phyloP scores from a whole-genome alignment of 1,140 invertebrate species.

The Ooceraea biroi region DNA sequence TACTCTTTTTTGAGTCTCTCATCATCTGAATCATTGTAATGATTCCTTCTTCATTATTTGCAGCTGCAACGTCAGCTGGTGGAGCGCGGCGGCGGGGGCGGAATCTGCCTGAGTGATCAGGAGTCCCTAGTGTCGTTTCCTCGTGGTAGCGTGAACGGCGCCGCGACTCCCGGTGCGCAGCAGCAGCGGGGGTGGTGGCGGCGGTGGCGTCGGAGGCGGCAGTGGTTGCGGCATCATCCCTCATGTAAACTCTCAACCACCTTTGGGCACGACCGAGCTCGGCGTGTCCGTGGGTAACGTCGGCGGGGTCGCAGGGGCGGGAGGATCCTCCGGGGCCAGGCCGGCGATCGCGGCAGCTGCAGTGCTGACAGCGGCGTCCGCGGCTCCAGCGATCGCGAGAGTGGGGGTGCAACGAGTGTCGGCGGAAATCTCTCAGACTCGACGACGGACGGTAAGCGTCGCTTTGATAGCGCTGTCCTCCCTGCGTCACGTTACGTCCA shows the following conservation, averaged over 20 bases:
- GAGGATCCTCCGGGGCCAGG: constrained; percentile 82
- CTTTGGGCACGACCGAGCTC: constrained; percentile 80
- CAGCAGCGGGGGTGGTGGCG: constrained; percentile 86
- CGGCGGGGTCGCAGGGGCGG: constrained; percentile 83
- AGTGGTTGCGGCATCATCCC: constrained; percentile 85
- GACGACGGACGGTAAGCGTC: constrained; percentile 89
- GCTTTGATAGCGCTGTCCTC: background rate
- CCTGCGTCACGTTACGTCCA: too few species aligned
- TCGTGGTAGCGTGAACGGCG: constrained; percentile 85
- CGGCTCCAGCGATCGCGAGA: constrained; percentile 93
- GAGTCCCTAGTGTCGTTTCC: constrained; percentile 85
- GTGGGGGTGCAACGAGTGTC: constrained; percentile 90
- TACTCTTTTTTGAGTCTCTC: background rate
- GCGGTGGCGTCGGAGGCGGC: constrained; percentile 86
- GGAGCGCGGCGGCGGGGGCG: constrained; percentile 87
- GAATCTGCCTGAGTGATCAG: constrained; percentile 87
- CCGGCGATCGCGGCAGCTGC: constrained; percentile 93
- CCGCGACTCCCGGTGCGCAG: constrained; percentile 88
- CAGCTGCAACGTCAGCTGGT: constrained; percentile 86
- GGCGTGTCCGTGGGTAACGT: constrained; percentile 74
- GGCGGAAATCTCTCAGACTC: constrained; percentile 92
- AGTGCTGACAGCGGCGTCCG: constrained; percentile 95
- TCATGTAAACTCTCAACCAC: constrained; percentile 81
- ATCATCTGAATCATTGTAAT: background rate
- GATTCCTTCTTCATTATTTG: background rate